Conservation (phyloP, 1,140 invertebrate species). For the Drosophila repletoides region DNA sequence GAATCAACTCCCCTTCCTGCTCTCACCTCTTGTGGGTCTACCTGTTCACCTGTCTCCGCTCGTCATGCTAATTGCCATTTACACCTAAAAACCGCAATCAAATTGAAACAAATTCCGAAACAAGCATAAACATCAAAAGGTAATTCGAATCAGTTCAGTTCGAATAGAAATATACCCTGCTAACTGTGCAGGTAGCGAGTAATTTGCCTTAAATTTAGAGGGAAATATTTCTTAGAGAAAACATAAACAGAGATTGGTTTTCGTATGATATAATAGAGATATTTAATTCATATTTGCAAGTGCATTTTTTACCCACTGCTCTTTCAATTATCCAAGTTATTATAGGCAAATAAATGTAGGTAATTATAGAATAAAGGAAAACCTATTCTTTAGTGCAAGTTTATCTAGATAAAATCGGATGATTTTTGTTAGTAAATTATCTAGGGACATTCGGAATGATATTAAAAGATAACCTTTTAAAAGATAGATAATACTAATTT, state of each 20-base stretch:
- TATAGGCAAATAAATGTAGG: too few species aligned
- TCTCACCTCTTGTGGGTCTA: neutral
- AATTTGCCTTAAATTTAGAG: too few species aligned
- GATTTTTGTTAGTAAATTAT: too few species aligned
- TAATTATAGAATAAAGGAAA: too few species aligned
- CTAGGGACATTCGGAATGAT: neutral
- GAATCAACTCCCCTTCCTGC: neutral
- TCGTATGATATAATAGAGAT: too few species aligned
- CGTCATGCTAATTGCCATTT: conserved; percentile 69
- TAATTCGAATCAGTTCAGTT: neutral
- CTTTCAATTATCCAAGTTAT: too few species aligned
- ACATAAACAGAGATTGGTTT: too few species aligned
- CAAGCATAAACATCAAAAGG: conserved; percentile 16
- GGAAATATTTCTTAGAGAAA: too few species aligned
- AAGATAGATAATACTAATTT: neutral
- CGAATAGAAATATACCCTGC: conserved; percentile 8
- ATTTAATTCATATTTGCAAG: neutral
- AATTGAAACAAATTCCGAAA: conserved; percentile 49
- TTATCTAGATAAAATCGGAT: too few species aligned
- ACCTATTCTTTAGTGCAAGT: too few species aligned
- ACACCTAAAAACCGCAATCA: conserved; percentile 65
- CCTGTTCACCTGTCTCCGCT: conserved; percentile 2
- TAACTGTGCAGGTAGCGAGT: neutral
- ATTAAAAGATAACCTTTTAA: neutral
- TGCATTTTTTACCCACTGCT: too few species aligned